Percentiles rank a stretch among this genome's conserved stretches.
These are phyloP conservation scores for Montipora efflorescens DNA, from an alignment of 64 coral and sea anemone genomes.

Conservation along the genomic window DNA sequence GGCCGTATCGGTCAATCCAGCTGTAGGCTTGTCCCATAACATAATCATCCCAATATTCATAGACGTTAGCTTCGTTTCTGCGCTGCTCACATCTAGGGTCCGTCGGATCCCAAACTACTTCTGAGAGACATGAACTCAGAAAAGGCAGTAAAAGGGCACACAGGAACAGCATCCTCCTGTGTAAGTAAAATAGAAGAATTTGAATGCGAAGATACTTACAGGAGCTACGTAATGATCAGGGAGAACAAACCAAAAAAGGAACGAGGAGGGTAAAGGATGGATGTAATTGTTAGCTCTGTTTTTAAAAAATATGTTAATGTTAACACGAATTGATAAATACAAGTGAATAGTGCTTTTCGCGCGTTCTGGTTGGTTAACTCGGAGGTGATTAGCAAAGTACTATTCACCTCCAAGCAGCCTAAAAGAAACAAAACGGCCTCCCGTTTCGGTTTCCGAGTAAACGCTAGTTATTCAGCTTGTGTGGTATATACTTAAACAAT, in stretches of 20 bases:
- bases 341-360: no score
- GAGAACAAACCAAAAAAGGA: background rate
- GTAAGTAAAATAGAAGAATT: constrained; percentile 20
- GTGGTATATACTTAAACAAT: no score
- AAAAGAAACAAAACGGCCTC: no score
- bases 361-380: no score
- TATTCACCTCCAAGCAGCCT: no score
- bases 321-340: no score
- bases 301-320: no score
- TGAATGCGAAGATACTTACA: background rate
- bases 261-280: background rate
- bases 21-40: constrained; percentile 35
- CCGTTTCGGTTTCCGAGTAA: no score
- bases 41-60: background rate
- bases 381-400: no score
- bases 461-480: no score
- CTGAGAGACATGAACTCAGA: constrained; percentile 24
- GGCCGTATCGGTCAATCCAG: constrained; percentile 9
- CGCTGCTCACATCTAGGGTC: background rate
- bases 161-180: constrained; percentile 36
- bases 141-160: constrained; percentile 3
- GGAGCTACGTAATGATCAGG: background rate
- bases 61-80: background rate
- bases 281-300: background rate
- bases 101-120: constrained; percentile 25